Evolutionary conservation across 1,140 invertebrate species (phyloP).

Genomic region (Stegodyphus mimosarum): DNA sequence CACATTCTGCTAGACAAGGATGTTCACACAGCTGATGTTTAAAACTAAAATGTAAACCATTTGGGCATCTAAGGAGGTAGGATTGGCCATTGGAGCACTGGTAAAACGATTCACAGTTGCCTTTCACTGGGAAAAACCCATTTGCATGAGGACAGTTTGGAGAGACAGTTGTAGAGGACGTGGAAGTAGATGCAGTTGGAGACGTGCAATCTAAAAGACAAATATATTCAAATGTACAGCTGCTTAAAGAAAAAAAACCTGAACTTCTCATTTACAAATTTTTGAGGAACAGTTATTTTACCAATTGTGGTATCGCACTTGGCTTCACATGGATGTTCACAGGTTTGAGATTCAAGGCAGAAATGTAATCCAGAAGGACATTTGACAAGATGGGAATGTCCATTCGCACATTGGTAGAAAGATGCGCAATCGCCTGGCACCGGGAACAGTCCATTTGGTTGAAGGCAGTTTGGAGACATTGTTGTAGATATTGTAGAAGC

Average conservation of each 20-base stretch:
- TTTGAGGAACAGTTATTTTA: neutral
- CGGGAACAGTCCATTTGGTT: slow-evolving; percentile 1
- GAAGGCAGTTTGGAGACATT: neutral
- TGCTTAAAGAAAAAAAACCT: too few species aligned
- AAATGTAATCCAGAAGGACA: slow-evolving; percentile 37
- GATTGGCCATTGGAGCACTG: slow-evolving; percentile 7
- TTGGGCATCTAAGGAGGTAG: neutral
- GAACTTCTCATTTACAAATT: too few species aligned
- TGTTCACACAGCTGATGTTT: neutral
- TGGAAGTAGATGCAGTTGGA: neutral
- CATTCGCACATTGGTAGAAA: slow-evolving; percentile 21
- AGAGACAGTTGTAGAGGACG: neutral
- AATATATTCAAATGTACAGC: too few species aligned
- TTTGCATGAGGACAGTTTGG: neutral
- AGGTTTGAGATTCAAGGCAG: neutral
- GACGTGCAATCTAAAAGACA: too few species aligned
- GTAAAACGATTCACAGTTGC: slow-evolving; percentile 11
- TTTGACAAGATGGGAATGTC: neutral
- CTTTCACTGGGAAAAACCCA: neutral
- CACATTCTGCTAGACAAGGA: slow-evolving; percentile 21
- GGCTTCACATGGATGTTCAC: slow-evolving; percentile 19
- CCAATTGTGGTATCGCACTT: slow-evolving; percentile 8
- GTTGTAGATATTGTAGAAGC: neutral
- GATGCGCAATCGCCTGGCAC: neutral
- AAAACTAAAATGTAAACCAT: slow-evolving; percentile 17